Evolutionary conservation across 2,113 vertebrate genomes (phyloP).

Genomic region (Calidris pugnax): DNA sequence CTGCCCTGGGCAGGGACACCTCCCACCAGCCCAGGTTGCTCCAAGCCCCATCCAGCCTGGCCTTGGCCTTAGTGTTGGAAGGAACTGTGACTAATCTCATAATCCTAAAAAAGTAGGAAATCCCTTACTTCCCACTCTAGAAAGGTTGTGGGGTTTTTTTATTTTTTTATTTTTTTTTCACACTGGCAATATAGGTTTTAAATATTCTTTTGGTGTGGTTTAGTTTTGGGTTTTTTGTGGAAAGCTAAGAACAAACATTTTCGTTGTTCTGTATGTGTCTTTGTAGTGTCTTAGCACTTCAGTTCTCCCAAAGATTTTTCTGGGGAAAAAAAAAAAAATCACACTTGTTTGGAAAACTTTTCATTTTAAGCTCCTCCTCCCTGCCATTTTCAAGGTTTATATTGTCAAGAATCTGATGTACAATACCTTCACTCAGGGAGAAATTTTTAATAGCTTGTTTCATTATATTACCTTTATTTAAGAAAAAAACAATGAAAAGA

Average conservation of each 20-base stretch:
- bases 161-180: no score
- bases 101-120: background rate
- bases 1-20: no score
- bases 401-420: background rate
- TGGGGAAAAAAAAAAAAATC: background rate
- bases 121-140: background rate
- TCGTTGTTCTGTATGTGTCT: background rate
- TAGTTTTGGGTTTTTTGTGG: background rate
- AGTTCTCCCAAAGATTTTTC: background rate
- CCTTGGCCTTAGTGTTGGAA: background rate
- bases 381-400: background rate
- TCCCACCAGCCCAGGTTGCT: no score
- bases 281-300: background rate
- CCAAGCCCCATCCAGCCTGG: no score
- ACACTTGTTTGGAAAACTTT: background rate
- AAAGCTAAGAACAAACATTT: background rate
- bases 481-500: background rate
- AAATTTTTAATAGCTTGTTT: background rate
- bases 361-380: background rate
- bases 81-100: background rate
- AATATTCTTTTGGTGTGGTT: background rate
- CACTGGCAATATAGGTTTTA: background rate
- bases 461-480: background rate
- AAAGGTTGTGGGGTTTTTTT: no score
- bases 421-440: background rate